These are phyloP conservation scores for Eidolon helvum DNA, from an alignment of 2,113 vertebrate genomes.

Conservation along the genomic window DNA sequence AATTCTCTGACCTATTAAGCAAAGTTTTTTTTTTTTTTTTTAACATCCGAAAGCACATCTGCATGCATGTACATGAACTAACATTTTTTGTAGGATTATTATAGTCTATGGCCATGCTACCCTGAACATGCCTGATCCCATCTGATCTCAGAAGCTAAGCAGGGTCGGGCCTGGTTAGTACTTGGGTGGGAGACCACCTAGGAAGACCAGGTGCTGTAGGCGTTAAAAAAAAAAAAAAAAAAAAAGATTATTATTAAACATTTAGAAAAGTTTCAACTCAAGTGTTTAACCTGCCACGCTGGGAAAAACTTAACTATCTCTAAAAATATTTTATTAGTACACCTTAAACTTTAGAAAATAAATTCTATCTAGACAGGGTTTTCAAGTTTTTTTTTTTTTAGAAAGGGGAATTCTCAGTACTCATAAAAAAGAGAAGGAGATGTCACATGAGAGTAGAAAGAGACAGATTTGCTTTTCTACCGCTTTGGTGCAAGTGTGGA, in stretches of 20 bases:
- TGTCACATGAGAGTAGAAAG: neutral
- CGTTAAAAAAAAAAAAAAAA: no score
- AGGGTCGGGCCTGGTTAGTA: no score
- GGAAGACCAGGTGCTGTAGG: no score
- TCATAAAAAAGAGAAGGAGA: neutral
- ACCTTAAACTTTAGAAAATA: conserved; percentile 17
- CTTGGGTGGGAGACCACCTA: no score
- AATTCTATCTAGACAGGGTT: neutral
- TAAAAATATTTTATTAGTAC: conserved; percentile 24
- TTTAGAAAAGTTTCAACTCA: conserved; percentile 8
- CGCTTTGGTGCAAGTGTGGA: neutral
- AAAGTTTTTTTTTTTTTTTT: neutral
- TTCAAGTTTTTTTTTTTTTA: neutral
- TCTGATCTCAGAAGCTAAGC: no score
- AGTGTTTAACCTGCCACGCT: neutral
- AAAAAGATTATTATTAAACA: neutral
- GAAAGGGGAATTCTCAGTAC: neutral
- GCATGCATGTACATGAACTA: neutral
- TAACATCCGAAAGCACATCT: neutral
- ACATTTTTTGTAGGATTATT: neutral
- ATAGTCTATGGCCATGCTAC: neutral
- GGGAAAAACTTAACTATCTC: conserved; percentile 9
- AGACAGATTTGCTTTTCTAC: neutral
- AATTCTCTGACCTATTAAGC: neutral
- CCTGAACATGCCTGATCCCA: no score